A percentile compares a stretch with the other conserved stretches of the same genome.
Conservation (phyloP, 2,888 invertebrate species). For the Macrosoma leucophasiata region DNA sequence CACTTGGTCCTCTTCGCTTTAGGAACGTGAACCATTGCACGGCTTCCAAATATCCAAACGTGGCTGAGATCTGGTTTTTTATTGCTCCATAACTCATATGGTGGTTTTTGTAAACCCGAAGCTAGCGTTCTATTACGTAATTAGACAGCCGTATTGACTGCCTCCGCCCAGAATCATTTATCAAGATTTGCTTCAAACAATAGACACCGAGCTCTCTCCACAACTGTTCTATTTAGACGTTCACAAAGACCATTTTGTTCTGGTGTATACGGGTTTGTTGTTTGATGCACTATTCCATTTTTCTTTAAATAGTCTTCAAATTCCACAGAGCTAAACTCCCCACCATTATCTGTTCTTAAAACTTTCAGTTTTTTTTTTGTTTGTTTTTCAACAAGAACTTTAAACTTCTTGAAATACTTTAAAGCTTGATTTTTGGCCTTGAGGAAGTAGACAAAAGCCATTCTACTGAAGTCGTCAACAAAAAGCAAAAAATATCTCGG, state of each 20-base stretch:
- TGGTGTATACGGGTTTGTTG: too few species aligned
- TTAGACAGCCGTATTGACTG: slow-evolving; percentile 21
- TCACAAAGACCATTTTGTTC: too few species aligned
- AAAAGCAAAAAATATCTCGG: slow-evolving; percentile 17
- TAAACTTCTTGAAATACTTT: slow-evolving; percentile 14
- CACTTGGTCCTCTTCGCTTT: slow-evolving; percentile 20
- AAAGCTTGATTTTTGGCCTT: slow-evolving; percentile 14
- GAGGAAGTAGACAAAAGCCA: slow-evolving; percentile 13
- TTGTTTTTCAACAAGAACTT: slow-evolving; percentile 27
- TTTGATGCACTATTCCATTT: too few species aligned
- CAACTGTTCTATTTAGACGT: too few species aligned
- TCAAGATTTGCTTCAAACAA: slow-evolving; percentile 17
- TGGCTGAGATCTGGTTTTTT: slow-evolving; percentile 20
- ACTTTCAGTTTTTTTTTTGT: slow-evolving; percentile 27
- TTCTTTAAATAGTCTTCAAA: too few species aligned
- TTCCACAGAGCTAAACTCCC: too few species aligned
- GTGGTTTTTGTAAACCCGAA: background rate
- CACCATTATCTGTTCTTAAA: too few species aligned
- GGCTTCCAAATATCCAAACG: slow-evolving; percentile 20
- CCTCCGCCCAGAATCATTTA: slow-evolving; percentile 26
- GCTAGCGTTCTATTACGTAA: slow-evolving; percentile 19
- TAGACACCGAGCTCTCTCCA: too few species aligned
- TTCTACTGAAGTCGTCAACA: slow-evolving; percentile 20
- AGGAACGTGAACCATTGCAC: slow-evolving; percentile 18
- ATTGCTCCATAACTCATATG: slow-evolving; percentile 20